These are phyloP conservation scores for Agrochola macilenta DNA, from an alignment of 2,888 invertebrate genomes.

Conservation along the genomic window DNA sequence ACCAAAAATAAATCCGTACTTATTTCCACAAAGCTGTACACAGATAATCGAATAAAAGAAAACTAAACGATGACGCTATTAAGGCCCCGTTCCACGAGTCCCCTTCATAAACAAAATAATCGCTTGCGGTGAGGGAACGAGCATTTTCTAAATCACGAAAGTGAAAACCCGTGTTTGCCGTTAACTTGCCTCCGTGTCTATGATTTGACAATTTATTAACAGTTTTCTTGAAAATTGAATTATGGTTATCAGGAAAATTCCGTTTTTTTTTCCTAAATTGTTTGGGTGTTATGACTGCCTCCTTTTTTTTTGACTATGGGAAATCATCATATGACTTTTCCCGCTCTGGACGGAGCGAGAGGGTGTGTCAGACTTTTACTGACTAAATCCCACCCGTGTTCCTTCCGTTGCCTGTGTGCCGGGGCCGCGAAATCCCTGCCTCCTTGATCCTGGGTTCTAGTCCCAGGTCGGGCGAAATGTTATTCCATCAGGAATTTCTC, in stretches of 20 bases:
- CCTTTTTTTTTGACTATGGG: no score
- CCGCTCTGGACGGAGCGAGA: no score
- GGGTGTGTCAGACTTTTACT: no score
- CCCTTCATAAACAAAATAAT: constrained; percentile 85
- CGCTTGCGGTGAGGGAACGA: constrained; percentile 86
- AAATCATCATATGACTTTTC: no score
- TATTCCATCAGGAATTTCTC: neutral
- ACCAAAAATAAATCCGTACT: neutral
- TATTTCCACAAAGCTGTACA: constrained; percentile 40
- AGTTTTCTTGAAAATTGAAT: constrained; percentile 53
- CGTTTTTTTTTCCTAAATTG: neutral
- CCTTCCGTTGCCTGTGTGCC: no score
- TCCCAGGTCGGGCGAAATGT: no score
- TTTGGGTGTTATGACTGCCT: neutral
- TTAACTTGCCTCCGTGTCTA: constrained; percentile 69
- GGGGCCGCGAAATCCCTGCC: no score
- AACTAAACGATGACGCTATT: constrained; percentile 80
- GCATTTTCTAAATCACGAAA: constrained; percentile 87
- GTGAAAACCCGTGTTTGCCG: constrained; percentile 81
- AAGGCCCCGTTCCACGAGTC: constrained; percentile 71
- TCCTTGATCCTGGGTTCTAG: neutral
- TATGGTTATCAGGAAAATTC: constrained; percentile 20
- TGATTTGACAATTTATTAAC: constrained; percentile 69
- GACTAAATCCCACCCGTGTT: no score
- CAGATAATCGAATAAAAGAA: constrained; percentile 74